Percentiles rank a stretch among this genome's conserved stretches.
These are phyloP conservation scores for Centrocercus urophasianus DNA, from an alignment of 2,113 vertebrate genomes.

Conservation along the genomic window DNA sequence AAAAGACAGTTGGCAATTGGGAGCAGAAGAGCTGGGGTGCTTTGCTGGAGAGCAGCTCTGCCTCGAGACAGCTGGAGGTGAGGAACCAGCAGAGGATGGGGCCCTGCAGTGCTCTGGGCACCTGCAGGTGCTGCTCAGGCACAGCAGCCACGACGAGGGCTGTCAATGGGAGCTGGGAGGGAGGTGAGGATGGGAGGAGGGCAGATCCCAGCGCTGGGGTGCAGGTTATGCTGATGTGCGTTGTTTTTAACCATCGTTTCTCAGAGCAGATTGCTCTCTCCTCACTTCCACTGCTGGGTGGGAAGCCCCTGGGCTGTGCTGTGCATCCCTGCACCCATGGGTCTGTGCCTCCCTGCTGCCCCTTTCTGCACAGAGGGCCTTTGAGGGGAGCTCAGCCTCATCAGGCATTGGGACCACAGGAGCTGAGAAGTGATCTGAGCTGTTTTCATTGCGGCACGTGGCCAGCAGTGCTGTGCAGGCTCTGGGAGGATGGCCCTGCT, in stretches of 20 bases:
- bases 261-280: not conserved
- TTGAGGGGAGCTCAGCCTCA: not conserved
- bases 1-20: not conserved
- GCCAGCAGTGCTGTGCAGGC: not conserved
- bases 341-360: not conserved
- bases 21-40: not conserved
- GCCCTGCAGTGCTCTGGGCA: not conserved
- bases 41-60: not conserved
- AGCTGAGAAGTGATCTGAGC: not conserved
- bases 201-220: not conserved
- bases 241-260: constrained; percentile 42
- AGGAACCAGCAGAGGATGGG: not conserved
- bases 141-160: not conserved
- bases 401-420: rapidly evolving
- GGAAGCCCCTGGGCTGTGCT: not conserved
- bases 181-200: not conserved
- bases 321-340: rapidly evolving
- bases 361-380: not conserved
- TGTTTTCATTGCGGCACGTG: not conserved
- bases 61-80: not conserved
- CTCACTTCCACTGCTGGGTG: not conserved
- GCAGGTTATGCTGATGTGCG: not conserved
- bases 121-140: not conserved
- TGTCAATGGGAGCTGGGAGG: not conserved
- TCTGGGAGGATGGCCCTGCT: not conserved